phyloP scores from a whole-genome alignment of 1,140 invertebrate species.

The Liolophura sinensis region DNA sequence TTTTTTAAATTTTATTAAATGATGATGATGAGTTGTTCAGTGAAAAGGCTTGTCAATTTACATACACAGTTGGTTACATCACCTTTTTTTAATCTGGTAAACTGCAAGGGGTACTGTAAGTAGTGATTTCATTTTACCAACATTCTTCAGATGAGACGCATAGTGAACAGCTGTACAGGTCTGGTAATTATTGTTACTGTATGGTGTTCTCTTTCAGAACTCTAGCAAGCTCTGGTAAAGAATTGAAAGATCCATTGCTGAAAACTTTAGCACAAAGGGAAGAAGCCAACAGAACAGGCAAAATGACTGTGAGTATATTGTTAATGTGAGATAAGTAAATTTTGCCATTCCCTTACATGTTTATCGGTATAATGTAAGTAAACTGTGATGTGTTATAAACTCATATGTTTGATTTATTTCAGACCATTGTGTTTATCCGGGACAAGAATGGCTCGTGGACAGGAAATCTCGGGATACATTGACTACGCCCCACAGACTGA shows the following conservation, averaged over 20 bases:
- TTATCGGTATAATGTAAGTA: neutral
- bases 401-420: conserved; percentile 25
- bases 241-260: conserved; percentile 65
- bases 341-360: neutral
- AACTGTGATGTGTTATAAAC: neutral
- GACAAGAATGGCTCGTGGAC: conserved; percentile 66
- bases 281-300: conserved; percentile 68
- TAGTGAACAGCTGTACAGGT: neutral
- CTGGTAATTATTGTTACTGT: conserved; percentile 3
- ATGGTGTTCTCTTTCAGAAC: conserved; percentile 41
- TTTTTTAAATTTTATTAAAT: no score
- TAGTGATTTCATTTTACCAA: no score
- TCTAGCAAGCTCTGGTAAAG: conserved; percentile 56
- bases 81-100: no score
- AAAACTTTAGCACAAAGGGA: conserved; percentile 71
- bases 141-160: no score
- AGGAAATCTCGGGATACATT: conserved; percentile 78
- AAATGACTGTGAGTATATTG: conserved; percentile 62
- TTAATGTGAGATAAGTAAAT: neutral
- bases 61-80: no score
- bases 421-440: conserved; percentile 75
- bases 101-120: no score
- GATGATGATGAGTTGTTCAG: no score
- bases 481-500: conserved; percentile 74
- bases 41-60: no score